These are phyloP conservation scores for Anthonomus grandis DNA, from an alignment of 1,140 invertebrate species.

Conservation along the genomic window DNA sequence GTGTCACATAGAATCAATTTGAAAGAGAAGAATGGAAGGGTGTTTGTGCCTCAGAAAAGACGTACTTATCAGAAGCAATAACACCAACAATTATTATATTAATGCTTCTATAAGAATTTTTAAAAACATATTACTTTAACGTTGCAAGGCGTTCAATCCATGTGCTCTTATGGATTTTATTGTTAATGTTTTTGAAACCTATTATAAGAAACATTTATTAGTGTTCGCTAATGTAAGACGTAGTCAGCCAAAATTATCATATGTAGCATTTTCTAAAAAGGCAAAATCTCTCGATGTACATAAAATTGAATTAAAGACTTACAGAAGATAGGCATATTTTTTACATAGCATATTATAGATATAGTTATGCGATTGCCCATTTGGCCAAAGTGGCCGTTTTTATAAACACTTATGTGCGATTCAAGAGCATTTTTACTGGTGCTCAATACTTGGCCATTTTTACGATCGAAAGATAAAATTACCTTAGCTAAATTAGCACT, in stretches of 20 bases:
- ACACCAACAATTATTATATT: too few relatives aligned
- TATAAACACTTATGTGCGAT: slow-evolving; percentile 5
- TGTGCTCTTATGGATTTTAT: slow-evolving; percentile 1
- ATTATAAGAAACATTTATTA: slow-evolving; percentile 1
- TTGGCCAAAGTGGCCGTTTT: not conserved
- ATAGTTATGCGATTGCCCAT: slow-evolving; percentile 3
- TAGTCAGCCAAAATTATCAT: slow-evolving; percentile 7
- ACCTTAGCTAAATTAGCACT: slow-evolving; percentile 1
- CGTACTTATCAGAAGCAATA: too few relatives aligned
- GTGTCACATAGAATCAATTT: slow-evolving; percentile 4
- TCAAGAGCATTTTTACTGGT: slow-evolving; percentile 3
- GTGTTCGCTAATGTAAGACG: not conserved
- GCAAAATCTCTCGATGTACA: slow-evolving; percentile 6
- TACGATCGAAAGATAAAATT: slow-evolving; percentile 1
- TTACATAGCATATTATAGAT: slow-evolving; percentile 7
- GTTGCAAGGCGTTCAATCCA: slow-evolving; percentile 3
- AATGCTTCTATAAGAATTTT: too few relatives aligned
- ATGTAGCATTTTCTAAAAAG: slow-evolving; percentile 3
- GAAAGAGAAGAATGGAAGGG: not conserved
- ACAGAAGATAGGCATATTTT: slow-evolving; percentile 2
- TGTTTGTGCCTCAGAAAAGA: not conserved
- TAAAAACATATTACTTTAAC: too few relatives aligned
- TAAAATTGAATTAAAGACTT: slow-evolving; percentile 2
- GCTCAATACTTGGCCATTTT: slow-evolving; percentile 1
- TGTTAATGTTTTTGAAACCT: slow-evolving; percentile 2